Percentiles rank a stretch among this genome's conserved stretches.
phyloP scores from a whole-genome alignment of 2,113 vertebrate species.

The Atherinomorus stipes region DNA sequence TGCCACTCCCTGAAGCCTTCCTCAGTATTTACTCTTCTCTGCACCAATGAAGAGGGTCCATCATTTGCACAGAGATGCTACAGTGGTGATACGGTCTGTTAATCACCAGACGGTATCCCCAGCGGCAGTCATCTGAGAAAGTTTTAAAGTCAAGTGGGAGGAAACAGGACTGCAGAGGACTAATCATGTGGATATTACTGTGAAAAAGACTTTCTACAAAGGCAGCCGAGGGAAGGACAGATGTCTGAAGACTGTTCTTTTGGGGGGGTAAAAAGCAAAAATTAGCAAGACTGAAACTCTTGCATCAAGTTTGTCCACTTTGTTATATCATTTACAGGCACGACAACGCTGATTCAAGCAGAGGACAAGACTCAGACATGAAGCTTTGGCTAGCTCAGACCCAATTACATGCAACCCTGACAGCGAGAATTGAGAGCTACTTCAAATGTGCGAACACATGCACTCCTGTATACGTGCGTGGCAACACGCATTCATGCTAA shows the following conservation, averaged over 20 bases:
- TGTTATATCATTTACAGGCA: slow-evolving; percentile 25
- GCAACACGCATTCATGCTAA: slow-evolving; percentile 16
- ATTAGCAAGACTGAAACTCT: slow-evolving; percentile 5
- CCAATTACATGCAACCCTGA: slow-evolving; percentile 52
- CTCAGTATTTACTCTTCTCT: slow-evolving; percentile 10
- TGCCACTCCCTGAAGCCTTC: not conserved
- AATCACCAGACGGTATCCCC: slow-evolving; percentile 48
- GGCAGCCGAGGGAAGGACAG: slow-evolving; percentile 10
- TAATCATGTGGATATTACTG: slow-evolving; percentile 34
- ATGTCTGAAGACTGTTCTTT: not conserved
- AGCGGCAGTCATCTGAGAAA: slow-evolving; percentile 21
- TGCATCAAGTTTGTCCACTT: slow-evolving; percentile 21
- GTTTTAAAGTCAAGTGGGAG: slow-evolving; percentile 49
- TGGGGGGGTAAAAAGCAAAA: not conserved
- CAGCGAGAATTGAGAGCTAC: slow-evolving; percentile 43
- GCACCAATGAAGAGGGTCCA: slow-evolving; percentile 9
- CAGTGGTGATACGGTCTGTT: slow-evolving; percentile 47
- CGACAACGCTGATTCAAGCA: slow-evolving; percentile 64
- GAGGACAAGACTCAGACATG: slow-evolving; percentile 56
- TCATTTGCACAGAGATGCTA: slow-evolving; percentile 36
- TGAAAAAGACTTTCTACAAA: slow-evolving; percentile 18
- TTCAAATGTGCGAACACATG: not conserved
- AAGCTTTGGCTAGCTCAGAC: slow-evolving; percentile 44
- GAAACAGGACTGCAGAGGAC: slow-evolving; percentile 34
- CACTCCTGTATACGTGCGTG: not conserved